Percentiles rank a stretch among this genome's conserved stretches.
These are phyloP conservation scores for Rhinichthys klamathensis DNA, from an alignment of 2,113 vertebrate genomes.

Conservation along the genomic window DNA sequence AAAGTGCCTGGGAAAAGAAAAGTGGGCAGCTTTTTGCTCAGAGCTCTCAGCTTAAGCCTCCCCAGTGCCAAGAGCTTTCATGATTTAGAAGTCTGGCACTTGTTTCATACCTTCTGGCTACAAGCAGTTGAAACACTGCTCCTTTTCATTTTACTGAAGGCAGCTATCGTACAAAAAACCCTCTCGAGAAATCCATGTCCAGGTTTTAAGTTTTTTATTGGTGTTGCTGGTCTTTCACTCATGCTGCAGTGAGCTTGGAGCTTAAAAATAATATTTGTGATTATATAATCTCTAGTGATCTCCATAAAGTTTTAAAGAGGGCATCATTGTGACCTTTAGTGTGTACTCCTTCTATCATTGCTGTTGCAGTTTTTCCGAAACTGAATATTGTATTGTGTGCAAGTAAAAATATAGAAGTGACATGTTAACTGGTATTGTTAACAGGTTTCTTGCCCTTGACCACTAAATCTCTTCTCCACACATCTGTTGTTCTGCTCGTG, in stretches of 20 bases:
- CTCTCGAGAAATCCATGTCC: slow-evolving; percentile 72
- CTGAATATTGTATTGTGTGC: slow-evolving; percentile 51
- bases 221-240: slow-evolving; percentile 56
- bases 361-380: slow-evolving; percentile 48
- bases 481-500: neutral
- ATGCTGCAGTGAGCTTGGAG: slow-evolving; percentile 56
- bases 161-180: slow-evolving; percentile 67
- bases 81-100: slow-evolving; percentile 77
- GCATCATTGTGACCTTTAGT: slow-evolving; percentile 68
- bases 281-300: slow-evolving; percentile 75
- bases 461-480: neutral
- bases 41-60: slow-evolving; percentile 75
- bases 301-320: slow-evolving; percentile 52
- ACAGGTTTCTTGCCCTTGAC: neutral
- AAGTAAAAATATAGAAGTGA: slow-evolving; percentile 3
- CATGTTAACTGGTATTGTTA: neutral
- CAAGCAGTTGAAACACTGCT: slow-evolving; percentile 72
- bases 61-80: slow-evolving; percentile 80
- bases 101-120: slow-evolving; percentile 78
- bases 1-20: slow-evolving; percentile 71
- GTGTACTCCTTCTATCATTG: slow-evolving; percentile 59
- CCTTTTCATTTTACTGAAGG: slow-evolving; percentile 69
- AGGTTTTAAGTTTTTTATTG: slow-evolving; percentile 60
- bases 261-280: slow-evolving; percentile 70
- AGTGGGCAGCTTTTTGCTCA: slow-evolving; percentile 75